Percentiles rank a stretch among this genome's conserved stretches.
Conservation (phyloP, 37 sponge, comb jelly and placozoan genomes). For the Diacarnus erythraeanus region DNA sequence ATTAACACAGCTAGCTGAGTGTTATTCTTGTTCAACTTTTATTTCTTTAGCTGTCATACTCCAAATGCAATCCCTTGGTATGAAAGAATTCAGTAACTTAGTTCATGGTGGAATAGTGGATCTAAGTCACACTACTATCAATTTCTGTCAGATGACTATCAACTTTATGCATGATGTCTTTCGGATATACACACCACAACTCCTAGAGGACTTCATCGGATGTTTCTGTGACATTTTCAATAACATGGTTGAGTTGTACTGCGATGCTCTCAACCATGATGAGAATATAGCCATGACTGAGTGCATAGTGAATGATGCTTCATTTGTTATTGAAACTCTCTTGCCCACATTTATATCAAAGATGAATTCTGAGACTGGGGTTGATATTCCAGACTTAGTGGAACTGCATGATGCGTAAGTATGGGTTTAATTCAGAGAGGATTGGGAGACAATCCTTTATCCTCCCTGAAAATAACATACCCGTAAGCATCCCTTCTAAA, state of each 20-base stretch:
- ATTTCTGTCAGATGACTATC: slow-evolving; percentile 51
- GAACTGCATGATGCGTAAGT: slow-evolving; percentile 49
- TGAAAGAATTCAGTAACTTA: slow-evolving; percentile 64
- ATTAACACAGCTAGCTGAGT: neutral
- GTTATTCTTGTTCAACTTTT: neutral
- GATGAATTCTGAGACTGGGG: slow-evolving; percentile 41
- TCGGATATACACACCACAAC: slow-evolving; percentile 63
- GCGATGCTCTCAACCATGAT: slow-evolving; percentile 52
- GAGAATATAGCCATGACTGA: slow-evolving; percentile 37
- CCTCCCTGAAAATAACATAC: too few species aligned
- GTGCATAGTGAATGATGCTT: slow-evolving; percentile 59
- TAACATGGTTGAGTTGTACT: slow-evolving; percentile 43
- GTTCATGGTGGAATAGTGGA: slow-evolving; percentile 56
- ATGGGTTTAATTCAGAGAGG: too few species aligned
- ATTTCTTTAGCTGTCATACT: slow-evolving; percentile 30
- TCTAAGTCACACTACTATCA: slow-evolving; percentile 66
- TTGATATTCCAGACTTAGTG: slow-evolving; percentile 59
- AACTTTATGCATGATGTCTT: slow-evolving; percentile 53
- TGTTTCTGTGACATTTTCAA: slow-evolving; percentile 67
- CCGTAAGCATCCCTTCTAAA: too few species aligned
- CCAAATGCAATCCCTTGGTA: slow-evolving; percentile 72
- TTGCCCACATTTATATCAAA: slow-evolving; percentile 53
- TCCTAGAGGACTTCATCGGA: slow-evolving; percentile 48
- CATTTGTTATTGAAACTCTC: slow-evolving; percentile 64
- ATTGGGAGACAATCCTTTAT: too few species aligned